Percentiles rank a stretch among this genome's conserved stretches.
These are phyloP conservation scores for Recurvirostra avosetta DNA, from an alignment of 2,113 vertebrate species.

Conservation along the genomic window DNA sequence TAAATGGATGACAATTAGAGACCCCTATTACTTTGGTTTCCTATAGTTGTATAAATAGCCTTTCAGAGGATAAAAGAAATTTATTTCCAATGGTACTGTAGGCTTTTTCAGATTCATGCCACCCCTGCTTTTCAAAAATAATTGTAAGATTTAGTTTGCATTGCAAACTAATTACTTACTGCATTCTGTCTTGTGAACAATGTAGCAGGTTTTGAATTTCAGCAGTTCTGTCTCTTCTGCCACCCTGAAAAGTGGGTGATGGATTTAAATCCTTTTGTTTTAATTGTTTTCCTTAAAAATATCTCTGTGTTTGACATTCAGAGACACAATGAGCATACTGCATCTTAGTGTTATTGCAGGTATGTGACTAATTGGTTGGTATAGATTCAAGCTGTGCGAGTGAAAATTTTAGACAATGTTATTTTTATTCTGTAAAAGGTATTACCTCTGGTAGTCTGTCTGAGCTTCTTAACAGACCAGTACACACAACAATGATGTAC, in stretches of 20 bases:
- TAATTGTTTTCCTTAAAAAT: not conserved
- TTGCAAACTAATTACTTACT: constrained; percentile 10
- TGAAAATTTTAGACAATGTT: not conserved
- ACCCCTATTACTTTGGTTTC: constrained; percentile 15
- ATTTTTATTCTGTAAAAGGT: not conserved
- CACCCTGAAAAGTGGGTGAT: not conserved
- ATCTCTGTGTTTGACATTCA: not conserved
- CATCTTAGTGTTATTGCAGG: not conserved
- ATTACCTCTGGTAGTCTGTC: not conserved
- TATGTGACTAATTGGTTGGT: not conserved
- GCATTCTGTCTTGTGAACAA: not conserved
- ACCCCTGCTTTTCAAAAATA: constrained; percentile 14
- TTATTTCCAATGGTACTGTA: not conserved
- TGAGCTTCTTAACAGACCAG: constrained; percentile 1
- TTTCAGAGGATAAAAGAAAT: not conserved
- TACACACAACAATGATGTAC: not conserved
- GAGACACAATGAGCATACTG: not conserved
- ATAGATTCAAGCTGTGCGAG: not conserved
- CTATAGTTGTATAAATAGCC: constrained; percentile 2
- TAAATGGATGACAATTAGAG: constrained; percentile 47
- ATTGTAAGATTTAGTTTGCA: not conserved
- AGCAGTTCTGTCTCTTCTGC: not conserved
- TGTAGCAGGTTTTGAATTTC: not conserved
- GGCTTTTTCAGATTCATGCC: not conserved
- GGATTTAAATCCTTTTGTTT: not conserved